Base-by-base conservation (phyloP, 2,797 vertebrate species). In the Coendou prehensilis region DNA sequence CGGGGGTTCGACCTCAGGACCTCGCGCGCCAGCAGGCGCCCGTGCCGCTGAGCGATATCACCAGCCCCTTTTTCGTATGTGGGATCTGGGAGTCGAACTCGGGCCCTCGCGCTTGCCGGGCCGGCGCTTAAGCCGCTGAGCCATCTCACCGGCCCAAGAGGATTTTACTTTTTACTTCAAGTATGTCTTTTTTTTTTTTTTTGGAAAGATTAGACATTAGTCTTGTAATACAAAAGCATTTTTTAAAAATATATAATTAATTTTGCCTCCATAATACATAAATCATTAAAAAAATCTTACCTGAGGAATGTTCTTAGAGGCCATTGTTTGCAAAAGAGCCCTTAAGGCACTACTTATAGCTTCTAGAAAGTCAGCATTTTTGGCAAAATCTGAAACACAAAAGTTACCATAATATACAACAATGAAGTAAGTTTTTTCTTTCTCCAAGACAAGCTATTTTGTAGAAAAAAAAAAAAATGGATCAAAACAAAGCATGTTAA, bases 331-430 rank as follows among this genome's bases (percentile, higher is more conserved):
- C 85, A 99, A 97, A 50, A 99, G 99, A 91, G 99, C 99, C n/a
- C 99, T 98, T 98, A 99, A 98, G 92, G 99, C 99, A 6, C 99
- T 99, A 96, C 99, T 99, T 95, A 99, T 98, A 0, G 99, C 99
- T 98, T 99, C 99, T 28, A 99, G 98, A 97, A 99, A 99, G 98
- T 99, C 99, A 87, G 98, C 98, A 52, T 99, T 98, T 98, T 99
- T 99, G 85, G 99, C 98, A 64, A 99, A 98, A 95, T 99, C 99
- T 99, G 20, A 98, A 98, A 98, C 26, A 97, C 84, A 89, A 71
- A 86, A 97, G 54, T 63, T 87, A 95, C 63, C 73, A 87, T 9
- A 89, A 94, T 84, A 94, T 67, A 83, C 61, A 94, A 69, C 94
- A 92, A 71, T n/a, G 81, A 93, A 95, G 71, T 1, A 88, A 80